Base-by-base conservation (phyloP, 2,797 vertebrate genomes). In the Leucoraja ocellata region DNA sequence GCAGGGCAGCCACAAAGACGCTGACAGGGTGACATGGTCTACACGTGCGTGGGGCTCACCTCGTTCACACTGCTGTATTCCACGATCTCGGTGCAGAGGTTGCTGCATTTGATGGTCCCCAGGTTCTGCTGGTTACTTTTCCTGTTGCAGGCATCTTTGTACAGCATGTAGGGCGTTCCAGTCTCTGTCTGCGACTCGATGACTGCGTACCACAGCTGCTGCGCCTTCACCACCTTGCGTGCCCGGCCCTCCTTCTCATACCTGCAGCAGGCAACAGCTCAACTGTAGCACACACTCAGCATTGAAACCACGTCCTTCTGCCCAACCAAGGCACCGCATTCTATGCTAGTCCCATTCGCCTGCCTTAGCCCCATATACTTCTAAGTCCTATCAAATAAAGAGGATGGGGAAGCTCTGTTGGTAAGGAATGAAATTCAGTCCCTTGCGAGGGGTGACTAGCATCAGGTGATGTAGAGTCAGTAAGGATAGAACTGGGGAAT, bases 71-170 rank as follows among this genome's bases (percentile, higher is more conserved):
- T 98, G 94, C 98, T 98, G 94, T 97, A 99, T n/a, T 99, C 98
- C 1, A 99, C 97, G 0, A 99, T 96, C 93, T 99, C 99, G 0
- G 99, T 99, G 94, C 99, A 99, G 14, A 99, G 96, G 93, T 99
- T 99, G 96, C 98, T 99, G 96, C 97, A 97, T 39, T 99, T 99
- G 95, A 99, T 99, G 94, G 98, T 99, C 18, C 99, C 99, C 94
- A 99, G 95, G 93, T 99, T 99, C 96, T 99, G 98, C 94, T 99
- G 99, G 95, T 99, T 99, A 96, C 98, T 99, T 95, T 99, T 99
- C 93, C 97, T 95, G 95, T 99, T 99, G 95, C 99, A 99, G 54
- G 98, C 97, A 28, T 99, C 99, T 94, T 99, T 99, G 96, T 99
- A 99, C 13, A 99, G 95, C 99, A 99, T 99, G 96, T 99, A 99